Evolutionary conservation across 2,797 vertebrate genomes (phyloP).

Genomic region (Coranthus polyacanthus): DNA sequence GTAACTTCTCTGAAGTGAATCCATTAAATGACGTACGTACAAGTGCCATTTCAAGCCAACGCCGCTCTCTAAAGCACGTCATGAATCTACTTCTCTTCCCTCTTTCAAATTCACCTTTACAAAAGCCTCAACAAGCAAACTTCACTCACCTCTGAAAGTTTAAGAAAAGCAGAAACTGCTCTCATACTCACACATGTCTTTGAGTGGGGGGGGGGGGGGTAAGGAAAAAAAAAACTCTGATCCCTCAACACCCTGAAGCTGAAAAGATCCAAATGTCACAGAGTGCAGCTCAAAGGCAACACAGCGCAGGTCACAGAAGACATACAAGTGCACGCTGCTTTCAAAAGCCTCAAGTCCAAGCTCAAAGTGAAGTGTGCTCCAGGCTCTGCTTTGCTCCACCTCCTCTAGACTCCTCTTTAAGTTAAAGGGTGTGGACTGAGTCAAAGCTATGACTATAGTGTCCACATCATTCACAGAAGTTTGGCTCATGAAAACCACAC

Average conservation of each 20-base stretch:
- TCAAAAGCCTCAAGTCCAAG: slow-evolving; percentile 65
- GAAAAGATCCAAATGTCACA: slow-evolving; percentile 62
- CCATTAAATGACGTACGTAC: not conserved
- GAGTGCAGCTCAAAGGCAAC: slow-evolving; percentile 46
- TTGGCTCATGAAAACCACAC: slow-evolving; percentile 85
- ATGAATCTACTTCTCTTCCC: not conserved
- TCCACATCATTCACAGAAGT: slow-evolving; percentile 87
- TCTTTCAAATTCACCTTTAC: slow-evolving; percentile 43
- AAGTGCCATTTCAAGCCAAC: not conserved
- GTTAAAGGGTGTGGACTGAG: slow-evolving; percentile 83
- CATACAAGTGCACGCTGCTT: slow-evolving; percentile 39
- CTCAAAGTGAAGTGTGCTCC: slow-evolving; percentile 61
- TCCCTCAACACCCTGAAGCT: slow-evolving; percentile 18
- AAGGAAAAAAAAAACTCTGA: slow-evolving; percentile 2
- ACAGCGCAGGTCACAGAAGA: slow-evolving; percentile 42
- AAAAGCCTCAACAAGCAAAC: slow-evolving; percentile 26
- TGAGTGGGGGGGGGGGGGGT: slow-evolving; percentile 9
- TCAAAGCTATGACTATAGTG: slow-evolving; percentile 69
- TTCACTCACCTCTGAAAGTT: slow-evolving; percentile 60
- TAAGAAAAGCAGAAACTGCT: slow-evolving; percentile 40
- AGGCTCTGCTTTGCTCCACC: slow-evolving; percentile 78
- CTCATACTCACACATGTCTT: slow-evolving; percentile 56
- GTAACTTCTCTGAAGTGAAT: not conserved
- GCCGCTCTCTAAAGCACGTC: slow-evolving; percentile 1
- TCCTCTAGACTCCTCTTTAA: slow-evolving; percentile 75